Evolutionary conservation across 2,113 vertebrate species (phyloP), one percentile per base, ranked within the genome.

Genomic region (Piprites chloris): DNA sequence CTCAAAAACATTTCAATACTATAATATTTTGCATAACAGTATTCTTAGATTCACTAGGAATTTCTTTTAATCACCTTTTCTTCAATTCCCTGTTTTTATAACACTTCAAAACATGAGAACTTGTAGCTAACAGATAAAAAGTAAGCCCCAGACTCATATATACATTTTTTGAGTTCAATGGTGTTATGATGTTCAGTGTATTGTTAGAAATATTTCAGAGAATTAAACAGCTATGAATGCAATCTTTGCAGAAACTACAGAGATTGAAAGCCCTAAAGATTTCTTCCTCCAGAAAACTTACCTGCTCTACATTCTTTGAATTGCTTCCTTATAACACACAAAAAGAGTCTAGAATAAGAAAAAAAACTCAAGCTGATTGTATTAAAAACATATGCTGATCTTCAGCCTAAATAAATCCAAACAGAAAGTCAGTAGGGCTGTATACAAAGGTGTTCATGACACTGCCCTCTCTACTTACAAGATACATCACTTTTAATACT

Each of bases 1-100:
- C 73, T 19, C n/a, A 69, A 83, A 72, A 92, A 28, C 27, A 41
- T 28, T 32, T 39, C 58, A 61, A 8, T 44, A 19, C 19, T 20
- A 32, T 11, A 0, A 0, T 14, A 22, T 63, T 72, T 89, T 41
- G 33, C 14, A 0, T 52, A 73, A 30, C 22, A n/a, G 27, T 47
- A 63, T 52, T 42, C 33, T 26, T 20, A 52, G 30, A 77, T 41
- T 35, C 24, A 46, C 30, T 67, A 56, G 42, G n/a, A 63, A 47
- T 74, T 71, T 58, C 18, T 84, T 63, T 76, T 41, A 14, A 47
- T 58, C 23, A n/a, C 17, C 14, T 85, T 77, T 72, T 56, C 49
- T 53, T 61, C 47, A 27, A 46, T 32, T 61, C 28, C 12, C 11
- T 66, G 17, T 33, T 30, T 67, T 73, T 14, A 2, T 18, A 92